These are phyloP conservation scores for Morbakka virulenta DNA, from an alignment of 30 jellyfish, hydroid and myxozoan species.

Conservation along the genomic window DNA sequence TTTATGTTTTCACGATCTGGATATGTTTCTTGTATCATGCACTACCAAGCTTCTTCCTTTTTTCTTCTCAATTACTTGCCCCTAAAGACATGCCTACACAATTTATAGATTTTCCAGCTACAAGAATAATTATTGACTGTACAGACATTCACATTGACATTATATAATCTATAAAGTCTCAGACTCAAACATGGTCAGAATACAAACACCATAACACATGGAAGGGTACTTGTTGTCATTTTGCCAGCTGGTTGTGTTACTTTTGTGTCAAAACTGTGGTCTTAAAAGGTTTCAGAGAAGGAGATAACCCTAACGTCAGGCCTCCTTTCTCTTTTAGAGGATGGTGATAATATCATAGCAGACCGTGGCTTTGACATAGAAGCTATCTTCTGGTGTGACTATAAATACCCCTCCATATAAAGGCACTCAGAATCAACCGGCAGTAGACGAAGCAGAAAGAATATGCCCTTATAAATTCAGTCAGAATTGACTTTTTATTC, in stretches of 20 bases:
- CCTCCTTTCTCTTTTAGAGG: conserved; percentile 8
- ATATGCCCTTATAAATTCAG: too few species aligned
- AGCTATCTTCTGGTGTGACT: too few species aligned
- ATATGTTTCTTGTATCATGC: conserved; percentile 22
- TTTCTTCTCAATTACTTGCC: conserved; percentile 12
- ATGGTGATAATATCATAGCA: conserved; percentile 48
- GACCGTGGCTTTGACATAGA: conserved; percentile 58
- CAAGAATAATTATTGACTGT: conserved; percentile 48
- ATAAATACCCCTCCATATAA: too few species aligned
- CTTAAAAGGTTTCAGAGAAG: conserved; percentile 21
- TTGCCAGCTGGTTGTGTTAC: conserved; percentile 22
- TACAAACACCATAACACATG: conserved; percentile 38
- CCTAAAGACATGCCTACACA: conserved; percentile 23
- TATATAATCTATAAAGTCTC: conserved; percentile 21
- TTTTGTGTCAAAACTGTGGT: conserved; percentile 5
- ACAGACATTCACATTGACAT: conserved; percentile 41
- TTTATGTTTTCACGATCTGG: conserved; percentile 15
- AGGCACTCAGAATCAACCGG: too few species aligned
- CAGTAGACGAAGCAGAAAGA: too few species aligned
- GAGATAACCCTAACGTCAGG: conserved; percentile 17
- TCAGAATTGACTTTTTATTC: too few species aligned
- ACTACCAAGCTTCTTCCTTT: conserved; percentile 7
- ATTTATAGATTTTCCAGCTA: conserved; percentile 31
- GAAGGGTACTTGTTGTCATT: conserved; percentile 41
- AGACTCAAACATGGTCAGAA: conserved; percentile 42